Evolutionary conservation across 2,797 vertebrate species (phyloP).

Genomic region (Sciaenops ocellatus): DNA sequence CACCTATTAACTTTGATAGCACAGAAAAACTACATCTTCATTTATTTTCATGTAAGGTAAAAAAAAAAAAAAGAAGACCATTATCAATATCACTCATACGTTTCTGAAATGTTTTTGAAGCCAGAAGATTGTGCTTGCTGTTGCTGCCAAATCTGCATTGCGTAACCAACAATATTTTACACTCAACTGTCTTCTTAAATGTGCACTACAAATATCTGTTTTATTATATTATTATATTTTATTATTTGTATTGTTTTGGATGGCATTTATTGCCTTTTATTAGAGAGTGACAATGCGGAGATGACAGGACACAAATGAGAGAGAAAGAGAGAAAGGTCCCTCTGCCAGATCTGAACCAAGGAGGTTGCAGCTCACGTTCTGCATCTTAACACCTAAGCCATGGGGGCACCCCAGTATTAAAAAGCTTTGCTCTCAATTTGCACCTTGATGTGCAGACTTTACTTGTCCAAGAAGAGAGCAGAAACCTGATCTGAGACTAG

Average conservation of each 20-base stretch:
- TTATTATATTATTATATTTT: too few species aligned
- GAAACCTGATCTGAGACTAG: neutral
- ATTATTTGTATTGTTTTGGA: too few species aligned
- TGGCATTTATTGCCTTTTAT: too few species aligned
- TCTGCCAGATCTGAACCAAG: neutral
- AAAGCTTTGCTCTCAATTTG: slow-evolving; percentile 1
- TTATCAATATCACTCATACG: neutral
- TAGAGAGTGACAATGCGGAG: too few species aligned
- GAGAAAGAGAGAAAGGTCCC: neutral
- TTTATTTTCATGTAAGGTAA: neutral
- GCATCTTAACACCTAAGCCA: neutral
- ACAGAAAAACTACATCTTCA: neutral
- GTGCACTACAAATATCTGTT: too few species aligned
- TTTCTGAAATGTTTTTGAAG: slow-evolving; percentile 6
- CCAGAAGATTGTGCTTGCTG: neutral
- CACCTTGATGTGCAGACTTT: neutral
- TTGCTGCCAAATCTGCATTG: neutral
- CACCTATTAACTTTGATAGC: neutral
- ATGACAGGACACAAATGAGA: too few species aligned
- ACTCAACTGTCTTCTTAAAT: too few species aligned
- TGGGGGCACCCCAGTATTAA: too few species aligned
- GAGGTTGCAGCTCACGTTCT: neutral
- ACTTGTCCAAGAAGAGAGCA: neutral
- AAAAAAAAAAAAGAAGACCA: neutral
- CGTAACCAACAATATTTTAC: too few species aligned